Evolutionary conservation across 2,888 invertebrate species (phyloP), one percentile per base, ranked within the genome.

Genomic region (Metellina segmentata): DNA sequence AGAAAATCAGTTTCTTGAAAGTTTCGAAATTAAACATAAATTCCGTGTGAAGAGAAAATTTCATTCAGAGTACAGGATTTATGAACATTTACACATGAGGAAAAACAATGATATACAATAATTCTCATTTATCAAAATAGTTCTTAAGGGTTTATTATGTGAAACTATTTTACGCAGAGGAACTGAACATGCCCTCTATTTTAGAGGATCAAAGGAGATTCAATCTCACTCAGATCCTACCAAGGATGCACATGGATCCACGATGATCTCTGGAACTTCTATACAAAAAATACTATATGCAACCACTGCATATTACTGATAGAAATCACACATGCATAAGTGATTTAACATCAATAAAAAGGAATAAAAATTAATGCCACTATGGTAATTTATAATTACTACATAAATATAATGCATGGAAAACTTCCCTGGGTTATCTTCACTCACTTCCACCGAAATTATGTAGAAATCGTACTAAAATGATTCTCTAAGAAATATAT

Each of bases 121-220:
- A 74, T 70, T 70, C n/a, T 74, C 61, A 77, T 20, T 70, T 88
- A 88, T 81, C 81, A 88, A 88, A 88, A 88, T 81, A 88, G 75
- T 51, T 87, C 16, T 81, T 48, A 81, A 70, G 81, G n/a, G 19
- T 69, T 81, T 81, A 61, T 20, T 19, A 69, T 11, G 34, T 69
- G 61, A 19, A 19, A 53, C n/a, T 70, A 49, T 78, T 72, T 81
- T 81, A 34, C 81, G 74, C 72, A 81, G 53, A 87, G 87, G 87
- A 87, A 87, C 87, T 87, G 52, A 20, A 81, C 81, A 88, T 88
- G 88, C 88, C 61, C 81, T 34, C 71, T 69, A 69, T 69, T 81
- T n/a, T n/a, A n/a, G n/a, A 13, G n/a, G 51, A 71, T 49, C 70
- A 48, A n/a, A 48, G 61, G 48, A 61, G 70, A 19, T 81, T 81